phyloP scores from a whole-genome alignment of 2,113 vertebrate genomes.

The Emydocephalus ijimae region DNA sequence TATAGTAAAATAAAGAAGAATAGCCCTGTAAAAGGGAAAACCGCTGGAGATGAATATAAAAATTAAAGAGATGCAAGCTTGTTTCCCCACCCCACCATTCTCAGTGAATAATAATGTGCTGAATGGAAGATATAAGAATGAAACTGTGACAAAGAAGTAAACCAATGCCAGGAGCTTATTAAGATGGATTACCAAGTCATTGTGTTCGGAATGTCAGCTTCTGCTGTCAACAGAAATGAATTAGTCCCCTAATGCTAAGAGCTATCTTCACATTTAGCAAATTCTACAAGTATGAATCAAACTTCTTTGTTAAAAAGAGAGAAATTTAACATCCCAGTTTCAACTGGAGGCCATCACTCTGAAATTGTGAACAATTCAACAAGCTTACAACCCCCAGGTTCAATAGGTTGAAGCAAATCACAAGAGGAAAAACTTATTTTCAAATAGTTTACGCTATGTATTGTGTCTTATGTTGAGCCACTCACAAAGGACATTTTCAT shows the following conservation, averaged over 20 bases:
- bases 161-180: background rate
- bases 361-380: background rate
- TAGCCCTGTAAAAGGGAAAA: slow-evolving; percentile 36
- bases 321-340: background rate
- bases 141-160: background rate
- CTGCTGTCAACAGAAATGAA: background rate
- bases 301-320: background rate
- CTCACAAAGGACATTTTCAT: background rate
- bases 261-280: slow-evolving; percentile 7
- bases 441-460: background rate
- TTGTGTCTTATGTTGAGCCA: background rate
- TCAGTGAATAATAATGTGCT: background rate
- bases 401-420: background rate
- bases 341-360: background rate
- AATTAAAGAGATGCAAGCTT: slow-evolving; percentile 20
- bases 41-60: background rate
- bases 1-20: background rate
- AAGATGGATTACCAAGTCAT: background rate
- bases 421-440: background rate
- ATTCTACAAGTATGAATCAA: slow-evolving; percentile 1
- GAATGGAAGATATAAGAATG: background rate
- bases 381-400: background rate
- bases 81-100: background rate
- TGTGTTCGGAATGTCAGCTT: background rate
- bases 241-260: background rate